phyloP scores from a whole-genome alignment of 1,140 invertebrate species.

The Globodera rostochiensis region DNA sequence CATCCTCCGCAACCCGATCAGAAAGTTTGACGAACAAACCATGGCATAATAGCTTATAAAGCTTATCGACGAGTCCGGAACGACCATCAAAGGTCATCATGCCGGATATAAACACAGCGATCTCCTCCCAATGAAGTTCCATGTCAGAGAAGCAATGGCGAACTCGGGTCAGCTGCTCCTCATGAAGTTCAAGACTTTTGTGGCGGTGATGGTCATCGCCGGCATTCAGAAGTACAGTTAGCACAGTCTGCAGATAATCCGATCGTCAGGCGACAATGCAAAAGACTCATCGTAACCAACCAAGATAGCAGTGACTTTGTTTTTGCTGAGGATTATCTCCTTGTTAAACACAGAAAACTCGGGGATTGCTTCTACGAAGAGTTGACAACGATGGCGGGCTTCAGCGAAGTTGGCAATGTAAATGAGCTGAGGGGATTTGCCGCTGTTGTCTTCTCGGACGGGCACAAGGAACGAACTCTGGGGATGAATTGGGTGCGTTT shows the following conservation, averaged over 20 bases:
- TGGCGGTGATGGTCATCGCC: not conserved
- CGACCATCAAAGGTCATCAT: not conserved
- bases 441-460: not conserved
- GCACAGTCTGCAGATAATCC: not conserved
- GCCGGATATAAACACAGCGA: conserved; percentile 7
- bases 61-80: conserved; percentile 3
- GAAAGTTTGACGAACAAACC: conserved; percentile 5
- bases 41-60: not conserved
- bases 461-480: not conserved
- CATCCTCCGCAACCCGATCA: conserved; percentile 6
- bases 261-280: not conserved
- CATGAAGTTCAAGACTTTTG: not conserved
- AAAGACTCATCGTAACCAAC: not conserved
- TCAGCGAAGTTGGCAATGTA: not conserved
- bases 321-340: not conserved
- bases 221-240: not conserved
- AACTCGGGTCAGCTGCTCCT: not conserved
- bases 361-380: not conserved
- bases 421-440: not conserved
- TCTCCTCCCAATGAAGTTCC: not conserved
- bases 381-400: not conserved
- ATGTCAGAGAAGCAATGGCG: not conserved
- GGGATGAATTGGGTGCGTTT: not conserved
- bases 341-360: not conserved
- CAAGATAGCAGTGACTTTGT: not conserved